Base-by-base conservation (phyloP, 2,888 invertebrate genomes). In the Cabera pusaria region DNA sequence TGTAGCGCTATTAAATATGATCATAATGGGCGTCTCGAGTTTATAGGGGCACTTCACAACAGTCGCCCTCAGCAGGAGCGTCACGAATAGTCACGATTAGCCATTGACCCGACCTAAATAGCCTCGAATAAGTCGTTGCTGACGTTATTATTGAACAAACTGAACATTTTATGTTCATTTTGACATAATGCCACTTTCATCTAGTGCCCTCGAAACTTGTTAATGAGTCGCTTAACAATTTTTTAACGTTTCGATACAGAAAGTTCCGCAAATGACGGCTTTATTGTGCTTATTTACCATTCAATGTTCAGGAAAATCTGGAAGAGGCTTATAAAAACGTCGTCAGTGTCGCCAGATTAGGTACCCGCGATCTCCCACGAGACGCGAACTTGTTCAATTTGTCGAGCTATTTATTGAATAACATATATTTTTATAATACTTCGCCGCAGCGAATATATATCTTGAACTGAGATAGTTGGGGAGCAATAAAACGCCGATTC, bases 91-190 rank as follows among this genome's bases (percentile, higher is more conserved):
- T 68, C 70, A 54, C 73, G 67, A 75, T 75, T 77, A 77, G 66
- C 72, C 64, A 71, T 72, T 78, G 77, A 79, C 77, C 74, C 76
- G 78, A 76, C 77, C 77, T 72, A 73, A 77, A 77, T 77, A 72
- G 71, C 65, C 58, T 52, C 62, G 59, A 73, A 70, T 68, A 72
- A 72, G 68, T 75, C 67, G 70, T 54, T 59, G 57, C 59, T 59
- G 69, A 62, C 66, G 64, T 70, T 76, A 72, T 51, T 72, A 74
- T 71, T 59, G 66, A 70, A 67, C 73, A 67, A 69, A 64, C 63
- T 65, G n/a, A 67, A 62, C 59, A 55, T 56, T 71, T 66, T 64
- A 65, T 61, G 52, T 52, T 44, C 47, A 54, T 57, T 57, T 64
- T 58, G 62, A 62, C 64, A 61, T 55, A 31, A 44, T 39, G 10